Evolutionary conservation across 2,797 vertebrate species (phyloP).

Genomic region (Sebastes taczanowskii): DNA sequence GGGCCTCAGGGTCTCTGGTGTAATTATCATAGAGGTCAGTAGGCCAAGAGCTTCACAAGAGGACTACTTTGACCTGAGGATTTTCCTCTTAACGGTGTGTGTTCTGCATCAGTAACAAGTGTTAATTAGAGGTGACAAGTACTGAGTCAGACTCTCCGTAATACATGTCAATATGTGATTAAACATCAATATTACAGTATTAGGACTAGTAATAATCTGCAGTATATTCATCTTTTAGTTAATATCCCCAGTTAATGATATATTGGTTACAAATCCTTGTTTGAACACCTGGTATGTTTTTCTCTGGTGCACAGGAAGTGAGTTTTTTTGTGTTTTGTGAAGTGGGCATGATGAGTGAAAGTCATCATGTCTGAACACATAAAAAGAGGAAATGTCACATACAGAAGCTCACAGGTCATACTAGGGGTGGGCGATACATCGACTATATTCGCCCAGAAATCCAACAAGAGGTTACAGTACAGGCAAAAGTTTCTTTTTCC

Average conservation of each 20-base stretch:
- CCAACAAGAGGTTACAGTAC: no score
- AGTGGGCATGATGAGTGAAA: background rate
- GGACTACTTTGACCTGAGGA: constrained; percentile 5
- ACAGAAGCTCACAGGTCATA: background rate
- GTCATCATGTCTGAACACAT: background rate
- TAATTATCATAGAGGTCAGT: constrained; percentile 28
- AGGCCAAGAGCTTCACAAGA: constrained; percentile 25
- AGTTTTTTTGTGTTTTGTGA: no score
- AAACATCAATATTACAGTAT: background rate
- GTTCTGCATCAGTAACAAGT: constrained; percentile 7
- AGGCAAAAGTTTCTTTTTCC: no score
- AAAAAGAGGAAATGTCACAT: background rate
- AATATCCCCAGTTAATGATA: background rate
- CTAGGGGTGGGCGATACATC: no score
- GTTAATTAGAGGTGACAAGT: background rate
- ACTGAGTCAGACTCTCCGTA: no score
- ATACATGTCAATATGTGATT: background rate
- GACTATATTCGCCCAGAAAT: background rate
- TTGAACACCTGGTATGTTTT: background rate
- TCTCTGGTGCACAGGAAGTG: background rate
- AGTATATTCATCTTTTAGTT: no score
- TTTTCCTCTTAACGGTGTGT: background rate
- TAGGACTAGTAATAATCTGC: no score
- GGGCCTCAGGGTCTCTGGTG: background rate
- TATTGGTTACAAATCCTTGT: no score